Base-by-base conservation (phyloP, 2,113 vertebrate genomes). In the Hippotragus niger region DNA sequence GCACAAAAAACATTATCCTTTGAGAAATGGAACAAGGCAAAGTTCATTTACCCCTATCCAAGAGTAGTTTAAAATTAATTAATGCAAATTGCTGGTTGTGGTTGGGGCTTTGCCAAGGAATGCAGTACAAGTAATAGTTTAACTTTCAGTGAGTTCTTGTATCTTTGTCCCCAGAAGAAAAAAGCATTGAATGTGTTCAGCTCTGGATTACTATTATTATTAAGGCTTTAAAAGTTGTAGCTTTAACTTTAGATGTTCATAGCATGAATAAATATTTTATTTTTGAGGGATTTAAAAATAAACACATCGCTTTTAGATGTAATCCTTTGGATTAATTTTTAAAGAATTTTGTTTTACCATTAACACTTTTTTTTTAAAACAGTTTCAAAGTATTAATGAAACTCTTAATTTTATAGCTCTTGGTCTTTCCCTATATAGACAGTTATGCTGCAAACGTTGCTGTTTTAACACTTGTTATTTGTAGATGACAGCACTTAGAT, bases 71-170 rank as follows among this genome's bases (percentile, higher is more conserved):
- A 92, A 94, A 91, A 87, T 93, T 52, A 94, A 88, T 91, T 60
- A 87, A 93, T 97, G 80, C 89, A 87, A 81, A 88, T 83, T 53
- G 50, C 71, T 67, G 55, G n/a, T 25, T 62, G 45, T 58, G n/a
- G n/a, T 47, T 45, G 14, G n/a, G 58, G 76, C 95, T 11, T 53
- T 83, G 62, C 93, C 87, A 96, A 98, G 90, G 97, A 97, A 97
- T 97, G 62, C 14, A 91, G 58, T 21, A 3, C 33, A 52, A 88
- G 92, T 96, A 83, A 95, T 58, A 94, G 27, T 97, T 98, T 98
- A 97, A 96, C 96, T 94, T 92, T 71, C 6, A 10, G 67, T 21
- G 58, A 50, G 19, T 88, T 90, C 80, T 87, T 58, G 55, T 80
- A 83, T 57, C 78, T 98, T 97, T 97, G 93, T 94, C 91, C 95